Conservation (phyloP, 1,140 invertebrate genomes). For the Harlomillsia oculata region DNA sequence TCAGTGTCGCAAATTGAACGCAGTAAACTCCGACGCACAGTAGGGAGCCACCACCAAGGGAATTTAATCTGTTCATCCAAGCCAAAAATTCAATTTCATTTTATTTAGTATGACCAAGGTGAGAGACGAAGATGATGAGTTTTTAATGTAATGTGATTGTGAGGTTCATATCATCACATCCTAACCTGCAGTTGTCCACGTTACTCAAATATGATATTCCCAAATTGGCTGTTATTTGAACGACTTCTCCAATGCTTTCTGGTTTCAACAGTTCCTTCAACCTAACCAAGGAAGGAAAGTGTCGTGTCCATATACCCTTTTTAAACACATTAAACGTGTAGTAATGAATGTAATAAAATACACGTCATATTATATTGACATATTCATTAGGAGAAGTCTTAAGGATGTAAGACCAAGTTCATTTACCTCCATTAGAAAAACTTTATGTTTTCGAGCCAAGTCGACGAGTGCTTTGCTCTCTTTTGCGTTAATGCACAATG, state of each 20-base stretch:
- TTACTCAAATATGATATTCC: constrained; percentile 54
- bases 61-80: constrained; percentile 41
- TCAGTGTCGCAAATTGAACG: constrained; percentile 60
- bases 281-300: constrained; percentile 61
- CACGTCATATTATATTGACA: no score
- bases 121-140: no score
- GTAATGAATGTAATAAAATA: constrained; percentile 1
- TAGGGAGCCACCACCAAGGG: constrained; percentile 64
- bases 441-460: constrained; percentile 50
- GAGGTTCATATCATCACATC: background rate
- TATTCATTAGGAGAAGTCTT: no score
- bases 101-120: background rate
- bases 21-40: constrained; percentile 75
- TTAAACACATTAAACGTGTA: background rate
- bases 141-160: background rate
- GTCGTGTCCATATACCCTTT: constrained; percentile 69
- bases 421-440: constrained; percentile 64
- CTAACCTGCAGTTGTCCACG: constrained; percentile 53
- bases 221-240: constrained; percentile 52
- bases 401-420: background rate
- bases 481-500: constrained; percentile 60
- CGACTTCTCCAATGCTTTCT: constrained; percentile 62
- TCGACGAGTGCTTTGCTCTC: constrained; percentile 53
- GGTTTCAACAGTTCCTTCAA: no score
- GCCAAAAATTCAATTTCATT: background rate